phyloP scores from a whole-genome alignment of 2,888 invertebrate genomes.

The Leptinotarsa peninsularis region DNA sequence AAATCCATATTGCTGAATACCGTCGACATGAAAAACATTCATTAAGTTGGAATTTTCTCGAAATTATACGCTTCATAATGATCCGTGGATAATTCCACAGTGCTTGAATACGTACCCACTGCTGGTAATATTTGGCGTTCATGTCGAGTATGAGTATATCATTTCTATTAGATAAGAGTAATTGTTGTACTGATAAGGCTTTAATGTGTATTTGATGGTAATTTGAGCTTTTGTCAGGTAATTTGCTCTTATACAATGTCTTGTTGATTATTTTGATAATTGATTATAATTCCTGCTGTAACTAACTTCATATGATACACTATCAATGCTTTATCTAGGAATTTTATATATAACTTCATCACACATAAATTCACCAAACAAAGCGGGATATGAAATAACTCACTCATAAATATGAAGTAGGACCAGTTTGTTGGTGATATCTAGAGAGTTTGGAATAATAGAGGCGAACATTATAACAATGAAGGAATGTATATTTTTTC shows the following conservation, averaged over 20 bases:
- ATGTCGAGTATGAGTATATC: constrained; percentile 24
- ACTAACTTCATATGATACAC: background rate
- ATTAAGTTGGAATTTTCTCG: background rate
- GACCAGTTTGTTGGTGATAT: too few relatives aligned
- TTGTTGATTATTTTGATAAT: constrained; percentile 21
- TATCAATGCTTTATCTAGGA: background rate
- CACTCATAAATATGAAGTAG: too few relatives aligned
- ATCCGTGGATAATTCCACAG: constrained; percentile 13
- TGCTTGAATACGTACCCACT: background rate
- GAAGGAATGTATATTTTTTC: too few relatives aligned
- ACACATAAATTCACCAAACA: too few relatives aligned
- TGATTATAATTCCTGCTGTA: constrained; percentile 14
- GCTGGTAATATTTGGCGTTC: constrained; percentile 7
- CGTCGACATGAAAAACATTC: background rate
- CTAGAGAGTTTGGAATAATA: too few relatives aligned
- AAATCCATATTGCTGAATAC: background rate
- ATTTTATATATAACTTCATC: too few relatives aligned
- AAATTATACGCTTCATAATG: constrained; percentile 1
- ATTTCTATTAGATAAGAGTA: constrained; percentile 24
- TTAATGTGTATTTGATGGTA: constrained; percentile 25
- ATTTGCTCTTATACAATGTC: constrained; percentile 20
- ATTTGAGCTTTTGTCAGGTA: constrained; percentile 20
- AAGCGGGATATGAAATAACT: too few relatives aligned
- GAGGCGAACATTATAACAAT: too few relatives aligned
- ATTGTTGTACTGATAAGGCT: constrained; percentile 18